Conservation (phyloP, 2,797 vertebrate genomes). For the Acrossocheilus fasciatus region DNA sequence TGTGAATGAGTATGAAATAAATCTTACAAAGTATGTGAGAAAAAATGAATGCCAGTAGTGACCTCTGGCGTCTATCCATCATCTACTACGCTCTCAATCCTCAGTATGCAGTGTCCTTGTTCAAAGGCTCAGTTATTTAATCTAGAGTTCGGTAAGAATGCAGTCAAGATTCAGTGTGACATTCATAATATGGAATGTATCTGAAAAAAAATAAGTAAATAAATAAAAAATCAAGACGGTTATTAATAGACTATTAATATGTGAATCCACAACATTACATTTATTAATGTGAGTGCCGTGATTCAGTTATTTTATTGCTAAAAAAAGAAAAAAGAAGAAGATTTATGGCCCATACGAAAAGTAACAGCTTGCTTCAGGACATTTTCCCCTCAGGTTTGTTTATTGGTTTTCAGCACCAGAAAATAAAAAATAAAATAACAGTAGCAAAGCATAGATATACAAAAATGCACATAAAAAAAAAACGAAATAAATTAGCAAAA, state of each 20-base stretch:
- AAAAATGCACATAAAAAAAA: not conserved
- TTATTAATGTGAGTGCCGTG: not conserved
- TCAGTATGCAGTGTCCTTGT: not conserved
- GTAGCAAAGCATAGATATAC: not conserved
- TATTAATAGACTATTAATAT: not conserved
- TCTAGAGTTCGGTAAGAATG: not conserved
- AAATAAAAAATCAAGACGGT: not conserved
- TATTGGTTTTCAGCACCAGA: not conserved
- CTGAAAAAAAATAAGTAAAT: not conserved
- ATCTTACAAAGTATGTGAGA: not conserved
- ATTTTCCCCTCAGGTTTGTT: not conserved
- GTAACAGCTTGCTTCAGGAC: not conserved
- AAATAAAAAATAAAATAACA: not conserved
- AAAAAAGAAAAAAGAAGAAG: not conserved
- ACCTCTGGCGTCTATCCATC: not conserved
- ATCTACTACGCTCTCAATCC: too few relatives aligned
- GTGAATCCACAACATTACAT: not conserved
- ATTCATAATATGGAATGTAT: not conserved
- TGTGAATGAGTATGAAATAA: not conserved
- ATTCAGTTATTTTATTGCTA: not conserved
- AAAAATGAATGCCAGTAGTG: not conserved
- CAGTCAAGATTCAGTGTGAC: not conserved
- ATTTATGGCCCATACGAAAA: not conserved
- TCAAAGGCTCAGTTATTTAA: not conserved
- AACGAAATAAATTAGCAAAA: not conserved